Evolutionary conservation across 2,113 vertebrate species (phyloP).

Genomic region (human (Homo sapiens)): DNA sequence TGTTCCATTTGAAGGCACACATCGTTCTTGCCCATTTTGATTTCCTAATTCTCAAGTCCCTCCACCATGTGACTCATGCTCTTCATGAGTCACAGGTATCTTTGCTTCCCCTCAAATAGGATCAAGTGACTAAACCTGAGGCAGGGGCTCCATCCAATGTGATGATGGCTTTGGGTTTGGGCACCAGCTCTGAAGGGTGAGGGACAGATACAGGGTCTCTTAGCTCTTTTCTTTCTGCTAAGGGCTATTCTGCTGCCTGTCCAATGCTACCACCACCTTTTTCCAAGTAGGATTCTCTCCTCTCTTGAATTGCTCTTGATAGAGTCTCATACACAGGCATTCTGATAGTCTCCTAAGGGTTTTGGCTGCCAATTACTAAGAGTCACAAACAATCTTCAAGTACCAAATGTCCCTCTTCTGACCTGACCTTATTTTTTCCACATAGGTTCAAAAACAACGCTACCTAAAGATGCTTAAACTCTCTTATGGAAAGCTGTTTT

Average conservation of each 20-base stretch:
- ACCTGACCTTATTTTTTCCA: background rate
- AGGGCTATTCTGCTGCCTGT: background rate
- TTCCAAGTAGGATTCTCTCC: background rate
- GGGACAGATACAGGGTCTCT: background rate
- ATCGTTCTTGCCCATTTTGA: background rate
- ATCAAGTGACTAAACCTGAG: background rate
- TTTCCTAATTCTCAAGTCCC: background rate
- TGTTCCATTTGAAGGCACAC: background rate
- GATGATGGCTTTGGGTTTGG: background rate
- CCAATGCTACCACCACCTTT: background rate
- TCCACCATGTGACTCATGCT: background rate
- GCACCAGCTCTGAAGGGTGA: background rate
- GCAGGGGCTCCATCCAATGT: background rate
- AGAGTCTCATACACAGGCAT: background rate
- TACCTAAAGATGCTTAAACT: background rate
- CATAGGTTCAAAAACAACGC: background rate
- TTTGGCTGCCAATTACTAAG: background rate
- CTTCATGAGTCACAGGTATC: background rate
- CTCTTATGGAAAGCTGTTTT: background rate
- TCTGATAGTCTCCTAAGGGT: background rate
- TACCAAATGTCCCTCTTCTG: background rate
- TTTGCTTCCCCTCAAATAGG: background rate
- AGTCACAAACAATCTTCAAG: background rate
- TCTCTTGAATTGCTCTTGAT: rapidly evolving
- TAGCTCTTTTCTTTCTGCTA: background rate